These are phyloP conservation scores for Calliphora vicina DNA, from an alignment of 1,140 invertebrate species.

Conservation along the genomic window DNA sequence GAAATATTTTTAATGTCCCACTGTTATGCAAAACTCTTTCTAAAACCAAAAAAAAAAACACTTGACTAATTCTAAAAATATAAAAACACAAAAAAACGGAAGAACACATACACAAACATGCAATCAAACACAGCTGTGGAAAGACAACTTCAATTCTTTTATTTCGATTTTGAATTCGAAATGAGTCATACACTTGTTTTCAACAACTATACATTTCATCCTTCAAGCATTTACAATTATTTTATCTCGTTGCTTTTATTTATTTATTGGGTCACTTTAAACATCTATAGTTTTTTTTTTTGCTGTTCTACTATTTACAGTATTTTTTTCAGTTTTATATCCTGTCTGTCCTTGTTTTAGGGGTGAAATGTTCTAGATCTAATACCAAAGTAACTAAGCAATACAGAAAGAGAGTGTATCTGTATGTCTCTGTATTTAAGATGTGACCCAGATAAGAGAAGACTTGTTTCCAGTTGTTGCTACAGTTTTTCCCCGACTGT, in stretches of 20 bases:
- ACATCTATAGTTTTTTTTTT: not conserved
- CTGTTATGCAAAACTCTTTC: not conserved
- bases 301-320: not conserved
- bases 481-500: not conserved
- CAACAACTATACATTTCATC: not conserved
- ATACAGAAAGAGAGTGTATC: not conserved
- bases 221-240: too few relatives aligned
- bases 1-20: not conserved
- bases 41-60: not conserved
- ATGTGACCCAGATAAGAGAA: not conserved
- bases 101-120: not conserved
- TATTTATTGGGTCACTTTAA: slow-evolving; percentile 1
- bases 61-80: not conserved
- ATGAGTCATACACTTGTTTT: not conserved
- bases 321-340: not conserved
- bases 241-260: too few relatives aligned
- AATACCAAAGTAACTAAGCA: not conserved
- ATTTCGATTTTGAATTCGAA: not conserved
- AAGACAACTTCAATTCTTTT: not conserved
- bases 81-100: not conserved
- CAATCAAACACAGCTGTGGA: not conserved
- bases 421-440: not conserved
- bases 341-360: not conserved
- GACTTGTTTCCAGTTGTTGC: not conserved
- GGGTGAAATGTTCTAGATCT: not conserved